Evolutionary conservation across 2,797 vertebrate genomes (phyloP).

Genomic region (Lepidocolaptes lacrymiger): DNA sequence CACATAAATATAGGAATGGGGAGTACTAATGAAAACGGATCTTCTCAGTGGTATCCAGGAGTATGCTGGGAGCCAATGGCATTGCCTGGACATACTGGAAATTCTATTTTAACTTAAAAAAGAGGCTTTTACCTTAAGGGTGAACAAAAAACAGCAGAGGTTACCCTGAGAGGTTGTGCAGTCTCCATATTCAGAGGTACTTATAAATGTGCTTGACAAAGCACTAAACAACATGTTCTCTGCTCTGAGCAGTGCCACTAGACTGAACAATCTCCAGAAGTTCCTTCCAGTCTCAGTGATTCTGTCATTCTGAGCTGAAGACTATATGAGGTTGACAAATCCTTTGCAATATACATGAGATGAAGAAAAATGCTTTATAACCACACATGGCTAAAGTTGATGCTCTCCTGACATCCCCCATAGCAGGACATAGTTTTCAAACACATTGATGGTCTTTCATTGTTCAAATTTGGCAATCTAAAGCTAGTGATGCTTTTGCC

Average conservation of each 20-base stretch:
- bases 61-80: neutral
- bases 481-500: neutral
- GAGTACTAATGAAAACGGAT: neutral
- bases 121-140: neutral
- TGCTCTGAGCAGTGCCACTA: neutral
- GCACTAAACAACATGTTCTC: neutral
- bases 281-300: neutral
- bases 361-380: neutral
- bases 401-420: neutral
- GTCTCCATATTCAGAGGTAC: neutral
- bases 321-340: neutral
- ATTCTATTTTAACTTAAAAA: neutral
- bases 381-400: neutral
- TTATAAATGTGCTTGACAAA: neutral
- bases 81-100: neutral
- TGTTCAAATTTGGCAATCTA: neutral
- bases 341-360: neutral
- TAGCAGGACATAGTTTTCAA: neutral
- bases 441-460: neutral
- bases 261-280: neutral
- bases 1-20: neutral
- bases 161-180: neutral
- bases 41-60: neutral
- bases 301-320: neutral
- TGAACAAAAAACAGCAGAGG: neutral